Base-by-base conservation (phyloP, 1,140 invertebrate genomes). In the Drosophila ercepeae region DNA sequence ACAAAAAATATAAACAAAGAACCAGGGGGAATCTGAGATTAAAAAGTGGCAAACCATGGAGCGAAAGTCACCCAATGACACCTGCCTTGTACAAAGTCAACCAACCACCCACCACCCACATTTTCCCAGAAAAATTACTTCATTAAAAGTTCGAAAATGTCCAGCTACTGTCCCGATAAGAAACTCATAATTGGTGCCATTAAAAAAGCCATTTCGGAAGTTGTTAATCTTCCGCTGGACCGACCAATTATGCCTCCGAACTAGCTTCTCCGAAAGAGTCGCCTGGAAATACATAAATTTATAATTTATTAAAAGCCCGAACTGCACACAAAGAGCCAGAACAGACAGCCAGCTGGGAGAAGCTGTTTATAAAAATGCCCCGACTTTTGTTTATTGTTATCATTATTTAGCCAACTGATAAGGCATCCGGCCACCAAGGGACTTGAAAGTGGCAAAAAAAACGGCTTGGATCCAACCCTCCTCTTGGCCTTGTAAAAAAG, bases 181-280 rank as follows among this genome's bases (percentile, higher is more conserved):
- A 86, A 86, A 86, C 82, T 86, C 81, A 86, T 86, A 86, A 86
- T 86, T 86, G 81, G 76, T 77, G 81, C 74, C 81, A 86, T 86
- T 86, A 86, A 86, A 86, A 88, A 86, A 88, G 76, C 63, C 81
- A 86, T 86, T 84, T 86, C 81, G 76, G 76, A 81, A 86, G 81
- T 86, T 86, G 76, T 86, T 86, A 79, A 86, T 86, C 81, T 86
- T 86, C 76, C 44, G 34, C 8, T 3, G 4, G 9, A 11, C 11
- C 32, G 57, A 50, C 18, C 64, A 83, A 84, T 83, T 83, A 83
- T 83, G 75, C 75, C 78, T 21, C 21, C 21, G 21, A 82, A 82
- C 41, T 61, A 14, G 8, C 9, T 25, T 32, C 27, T 7, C 11
- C 32, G 29, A 45, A 50, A 16, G 36, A 53, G 48, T 49, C 50